Conservation (phyloP, 1,140 invertebrate genomes). For the Dendrolimus punctatus region DNA sequence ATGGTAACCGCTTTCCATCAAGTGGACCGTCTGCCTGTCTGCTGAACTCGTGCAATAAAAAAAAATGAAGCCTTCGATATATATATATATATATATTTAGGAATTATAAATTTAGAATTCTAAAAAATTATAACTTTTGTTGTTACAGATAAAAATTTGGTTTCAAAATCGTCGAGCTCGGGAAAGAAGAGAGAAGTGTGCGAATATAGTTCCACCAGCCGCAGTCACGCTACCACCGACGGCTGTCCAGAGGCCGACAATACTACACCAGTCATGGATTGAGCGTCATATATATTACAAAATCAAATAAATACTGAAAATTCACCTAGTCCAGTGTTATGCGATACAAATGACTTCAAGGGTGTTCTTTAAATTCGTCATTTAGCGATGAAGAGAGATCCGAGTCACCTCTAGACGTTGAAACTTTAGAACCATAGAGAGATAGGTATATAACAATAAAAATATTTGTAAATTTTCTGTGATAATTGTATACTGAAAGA, state of each 20-base stretch:
- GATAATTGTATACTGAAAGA: not conserved
- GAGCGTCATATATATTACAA: not conserved
- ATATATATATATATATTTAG: slow-evolving; percentile 2
- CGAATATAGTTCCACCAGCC: slow-evolving; percentile 34
- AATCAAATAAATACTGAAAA: not conserved
- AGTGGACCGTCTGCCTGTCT: too few species aligned
- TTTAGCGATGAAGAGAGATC: slow-evolving; percentile 20
- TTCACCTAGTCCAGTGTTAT: not conserved
- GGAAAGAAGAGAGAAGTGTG: slow-evolving; percentile 74
- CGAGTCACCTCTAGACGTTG: slow-evolving; percentile 41
- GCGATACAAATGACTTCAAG: not conserved
- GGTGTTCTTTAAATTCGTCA: slow-evolving; percentile 2
- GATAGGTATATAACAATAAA: not conserved
- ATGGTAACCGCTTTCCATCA: too few species aligned
- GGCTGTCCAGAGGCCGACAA: slow-evolving; percentile 6
- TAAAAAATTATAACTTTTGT: slow-evolving; percentile 4
- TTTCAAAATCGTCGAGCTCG: slow-evolving; percentile 83
- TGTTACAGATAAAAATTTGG: slow-evolving; percentile 82
- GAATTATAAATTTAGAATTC: not conserved
- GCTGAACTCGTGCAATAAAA: too few species aligned
- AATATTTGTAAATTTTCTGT: not conserved
- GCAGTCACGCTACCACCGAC: slow-evolving; percentile 42
- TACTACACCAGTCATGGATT: slow-evolving; percentile 3
- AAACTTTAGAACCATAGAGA: slow-evolving; percentile 26
- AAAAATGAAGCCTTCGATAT: too few species aligned